These are phyloP conservation scores for Embidobia sp. DNA, from an alignment of 2,888 invertebrate genomes.

Conservation along the genomic window DNA sequence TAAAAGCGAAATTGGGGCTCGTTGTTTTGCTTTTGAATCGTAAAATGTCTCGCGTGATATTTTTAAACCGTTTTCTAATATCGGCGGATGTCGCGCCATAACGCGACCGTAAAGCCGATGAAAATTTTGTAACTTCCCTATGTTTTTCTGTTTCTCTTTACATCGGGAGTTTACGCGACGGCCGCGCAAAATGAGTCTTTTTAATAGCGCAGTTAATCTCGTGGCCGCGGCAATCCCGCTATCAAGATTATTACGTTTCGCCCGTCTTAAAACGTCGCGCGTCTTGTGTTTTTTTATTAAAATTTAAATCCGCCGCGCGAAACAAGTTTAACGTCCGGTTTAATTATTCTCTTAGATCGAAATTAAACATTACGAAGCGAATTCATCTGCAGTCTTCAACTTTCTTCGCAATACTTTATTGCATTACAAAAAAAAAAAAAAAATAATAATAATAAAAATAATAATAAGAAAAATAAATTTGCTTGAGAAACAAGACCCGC, in stretches of 20 bases:
- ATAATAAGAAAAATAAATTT: too few species aligned
- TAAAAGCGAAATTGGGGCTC: slow-evolving; percentile 53
- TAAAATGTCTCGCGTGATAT: slow-evolving; percentile 57
- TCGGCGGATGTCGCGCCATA: slow-evolving; percentile 46
- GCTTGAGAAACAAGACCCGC: too few species aligned
- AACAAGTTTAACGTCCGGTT: slow-evolving; percentile 12
- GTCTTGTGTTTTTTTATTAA: slow-evolving; percentile 40
- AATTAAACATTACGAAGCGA: too few species aligned
- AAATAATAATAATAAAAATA: too few species aligned
- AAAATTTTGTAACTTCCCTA: slow-evolving; percentile 53
- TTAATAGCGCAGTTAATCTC: slow-evolving; percentile 62
- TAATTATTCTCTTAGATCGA: too few species aligned
- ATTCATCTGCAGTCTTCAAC: too few species aligned
- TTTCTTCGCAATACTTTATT: too few species aligned
- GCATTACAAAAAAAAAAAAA: too few species aligned
- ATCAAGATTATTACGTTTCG: slow-evolving; percentile 60
- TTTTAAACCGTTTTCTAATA: slow-evolving; percentile 56
- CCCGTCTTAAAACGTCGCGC: slow-evolving; percentile 34
- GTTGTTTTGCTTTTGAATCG: slow-evolving; percentile 56
- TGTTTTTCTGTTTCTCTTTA: slow-evolving; percentile 50
- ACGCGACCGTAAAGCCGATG: slow-evolving; percentile 51
- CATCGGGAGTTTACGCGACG: slow-evolving; percentile 40
- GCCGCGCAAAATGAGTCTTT: slow-evolving; percentile 55
- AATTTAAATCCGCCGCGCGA: slow-evolving; percentile 23
- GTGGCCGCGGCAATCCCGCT: slow-evolving; percentile 41